Evolutionary conservation across 1,140 invertebrate species (phyloP).

Genomic region (Psilanteris sp.): DNA sequence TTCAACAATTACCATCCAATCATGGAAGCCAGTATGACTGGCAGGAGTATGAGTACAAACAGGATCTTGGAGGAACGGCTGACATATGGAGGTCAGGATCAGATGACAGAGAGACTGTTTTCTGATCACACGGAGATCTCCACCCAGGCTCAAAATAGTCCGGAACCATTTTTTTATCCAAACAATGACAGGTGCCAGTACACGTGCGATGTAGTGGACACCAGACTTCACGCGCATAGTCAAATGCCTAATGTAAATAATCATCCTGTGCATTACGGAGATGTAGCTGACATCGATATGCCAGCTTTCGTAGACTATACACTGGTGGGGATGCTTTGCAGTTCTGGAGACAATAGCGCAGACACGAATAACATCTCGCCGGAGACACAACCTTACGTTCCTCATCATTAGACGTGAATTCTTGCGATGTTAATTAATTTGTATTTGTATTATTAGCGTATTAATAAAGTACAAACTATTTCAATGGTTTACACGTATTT

Average conservation of each 20-base stretch:
- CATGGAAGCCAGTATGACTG: conserved; percentile 42
- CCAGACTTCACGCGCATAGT: conserved; percentile 61
- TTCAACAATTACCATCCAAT: conserved; percentile 60
- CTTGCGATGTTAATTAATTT: conserved; percentile 48
- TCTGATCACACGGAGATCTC: conserved; percentile 54
- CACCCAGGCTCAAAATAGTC: conserved; percentile 66
- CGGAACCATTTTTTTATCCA: conserved; percentile 73
- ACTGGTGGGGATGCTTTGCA: conserved; percentile 76
- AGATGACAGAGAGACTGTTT: conserved; percentile 65
- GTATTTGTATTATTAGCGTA: conserved; percentile 59
- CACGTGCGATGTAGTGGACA: conserved; percentile 74
- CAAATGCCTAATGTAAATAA: conserved; percentile 49
- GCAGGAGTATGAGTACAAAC: conserved; percentile 23
- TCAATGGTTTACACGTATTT: conserved; percentile 50
- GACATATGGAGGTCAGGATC: conserved; percentile 63
- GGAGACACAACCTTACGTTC: conserved; percentile 71
- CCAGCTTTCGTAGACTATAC: conserved; percentile 78
- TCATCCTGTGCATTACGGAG: conserved; percentile 53
- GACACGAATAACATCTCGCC: conserved; percentile 34
- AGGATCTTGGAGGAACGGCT: conserved; percentile 64
- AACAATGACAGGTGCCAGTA: conserved; percentile 74
- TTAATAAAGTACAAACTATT: conserved; percentile 65
- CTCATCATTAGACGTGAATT: conserved; percentile 71
- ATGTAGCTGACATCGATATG: conserved; percentile 71
- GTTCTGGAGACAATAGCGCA: conserved; percentile 69